These are phyloP conservation scores for Eremobia ochroleuca DNA, from an alignment of 2,888 invertebrate genomes.

Conservation along the genomic window DNA sequence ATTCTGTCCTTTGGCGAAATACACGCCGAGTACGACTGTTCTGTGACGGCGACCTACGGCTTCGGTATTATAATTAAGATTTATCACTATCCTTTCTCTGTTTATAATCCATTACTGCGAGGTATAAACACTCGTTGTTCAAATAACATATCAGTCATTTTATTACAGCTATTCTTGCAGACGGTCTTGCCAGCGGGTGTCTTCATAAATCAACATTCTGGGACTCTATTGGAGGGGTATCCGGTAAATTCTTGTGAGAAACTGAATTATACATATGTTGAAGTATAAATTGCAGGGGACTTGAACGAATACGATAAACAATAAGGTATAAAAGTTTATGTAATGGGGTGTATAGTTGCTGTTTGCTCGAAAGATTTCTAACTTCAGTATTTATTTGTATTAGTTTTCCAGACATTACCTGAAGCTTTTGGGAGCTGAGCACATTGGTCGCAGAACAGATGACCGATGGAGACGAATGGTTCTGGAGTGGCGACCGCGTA, in stretches of 20 bases:
- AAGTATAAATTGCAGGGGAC: slow-evolving; percentile 32
- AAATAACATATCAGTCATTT: slow-evolving; percentile 60
- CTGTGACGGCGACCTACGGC: not conserved
- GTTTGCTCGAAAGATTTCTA: not conserved
- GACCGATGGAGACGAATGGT: not conserved
- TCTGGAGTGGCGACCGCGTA: not conserved
- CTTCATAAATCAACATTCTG: slow-evolving; percentile 57
- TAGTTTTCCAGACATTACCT: not conserved
- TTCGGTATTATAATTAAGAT: slow-evolving; percentile 57
- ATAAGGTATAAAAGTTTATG: slow-evolving; percentile 7
- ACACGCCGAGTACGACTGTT: slow-evolving; percentile 14
- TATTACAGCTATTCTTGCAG: slow-evolving; percentile 39
- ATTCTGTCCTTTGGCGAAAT: slow-evolving; percentile 62
- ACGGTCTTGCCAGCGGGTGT: slow-evolving; percentile 37
- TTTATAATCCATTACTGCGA: slow-evolving; percentile 41
- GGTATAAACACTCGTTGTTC: slow-evolving; percentile 39
- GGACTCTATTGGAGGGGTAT: slow-evolving; percentile 37
- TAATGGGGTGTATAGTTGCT: not conserved
- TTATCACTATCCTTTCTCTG: slow-evolving; percentile 37
- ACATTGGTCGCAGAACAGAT: not conserved
- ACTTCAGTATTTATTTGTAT: not conserved
- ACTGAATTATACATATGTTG: slow-evolving; percentile 41
- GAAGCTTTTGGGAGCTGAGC: not conserved
- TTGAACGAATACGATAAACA: slow-evolving; percentile 20
- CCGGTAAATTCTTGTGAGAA: slow-evolving; percentile 33